Evolutionary conservation across 2,113 vertebrate species (phyloP).

Genomic region (Erythrocebus patas): DNA sequence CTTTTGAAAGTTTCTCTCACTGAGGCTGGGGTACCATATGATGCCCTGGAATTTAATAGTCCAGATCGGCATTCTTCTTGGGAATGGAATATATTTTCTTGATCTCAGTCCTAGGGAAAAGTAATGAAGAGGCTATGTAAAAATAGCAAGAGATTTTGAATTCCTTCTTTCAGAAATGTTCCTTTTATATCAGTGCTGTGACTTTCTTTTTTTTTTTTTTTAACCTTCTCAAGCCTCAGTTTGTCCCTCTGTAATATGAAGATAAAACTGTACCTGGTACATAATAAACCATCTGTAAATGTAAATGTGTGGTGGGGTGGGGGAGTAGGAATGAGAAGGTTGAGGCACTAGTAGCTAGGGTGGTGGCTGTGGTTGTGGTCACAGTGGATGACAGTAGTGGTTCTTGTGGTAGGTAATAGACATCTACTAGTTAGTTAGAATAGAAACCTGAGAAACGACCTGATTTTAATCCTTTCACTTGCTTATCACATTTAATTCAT

Average conservation of each 20-base stretch:
- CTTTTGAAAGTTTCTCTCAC: background rate
- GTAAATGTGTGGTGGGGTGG: background rate
- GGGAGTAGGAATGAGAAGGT: background rate
- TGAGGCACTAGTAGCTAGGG: background rate
- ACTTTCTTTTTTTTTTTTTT: background rate
- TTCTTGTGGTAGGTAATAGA: background rate
- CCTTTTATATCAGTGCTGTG: background rate
- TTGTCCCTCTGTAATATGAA: background rate
- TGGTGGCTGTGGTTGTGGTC: too few species aligned
- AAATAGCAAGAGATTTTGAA: background rate
- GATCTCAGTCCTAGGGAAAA: background rate
- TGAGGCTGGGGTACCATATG: fast-evolving
- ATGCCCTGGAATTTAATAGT: background rate
- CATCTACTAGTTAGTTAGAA: background rate
- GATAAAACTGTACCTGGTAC: background rate
- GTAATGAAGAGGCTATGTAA: background rate
- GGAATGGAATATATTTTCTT: background rate
- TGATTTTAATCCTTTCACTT: background rate
- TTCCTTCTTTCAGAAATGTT: background rate
- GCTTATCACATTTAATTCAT: background rate
- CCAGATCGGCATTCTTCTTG: background rate
- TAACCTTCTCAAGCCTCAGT: background rate
- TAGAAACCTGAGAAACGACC: background rate
- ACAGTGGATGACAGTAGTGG: background rate
- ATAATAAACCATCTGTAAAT: background rate